Percentiles rank a stretch among this genome's conserved stretches.
phyloP scores from a whole-genome alignment of 2,113 vertebrate genomes.

The Eulemur macaco region DNA sequence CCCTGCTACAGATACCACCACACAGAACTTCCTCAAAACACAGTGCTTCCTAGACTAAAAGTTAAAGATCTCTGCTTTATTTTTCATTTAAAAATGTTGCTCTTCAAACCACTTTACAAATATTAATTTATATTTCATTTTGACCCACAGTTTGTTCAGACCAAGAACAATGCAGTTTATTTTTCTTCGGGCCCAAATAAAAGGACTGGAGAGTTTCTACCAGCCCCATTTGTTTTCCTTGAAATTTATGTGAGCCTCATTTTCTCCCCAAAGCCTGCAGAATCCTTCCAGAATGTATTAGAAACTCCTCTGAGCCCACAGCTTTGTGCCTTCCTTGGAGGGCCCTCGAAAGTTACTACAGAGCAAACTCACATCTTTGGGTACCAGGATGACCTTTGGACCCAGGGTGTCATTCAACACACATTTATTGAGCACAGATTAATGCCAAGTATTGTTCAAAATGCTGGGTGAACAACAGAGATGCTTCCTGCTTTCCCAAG shows the following conservation, averaged over 20 bases:
- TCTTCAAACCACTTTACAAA: neutral
- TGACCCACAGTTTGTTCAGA: neutral
- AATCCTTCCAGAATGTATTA: neutral
- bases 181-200: neutral
- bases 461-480: neutral
- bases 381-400: neutral
- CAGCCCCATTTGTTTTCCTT: neutral
- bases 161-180: neutral
- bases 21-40: neutral
- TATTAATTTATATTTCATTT: neutral
- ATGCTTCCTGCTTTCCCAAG: neutral
- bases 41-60: neutral
- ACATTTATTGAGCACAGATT: neutral
- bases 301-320: neutral
- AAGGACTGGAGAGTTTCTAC: neutral
- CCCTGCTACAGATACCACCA: neutral
- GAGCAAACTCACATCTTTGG: neutral
- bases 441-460: neutral
- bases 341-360: neutral
- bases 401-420: neutral
- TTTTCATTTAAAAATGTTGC: neutral
- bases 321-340: neutral
- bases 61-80: neutral
- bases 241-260: neutral
- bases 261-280: conserved; percentile 3